Percentiles rank a stretch among this genome's conserved stretches.
Evolutionary conservation across 2,888 invertebrate species (phyloP).

Genomic region (Lamproptera curius): DNA sequence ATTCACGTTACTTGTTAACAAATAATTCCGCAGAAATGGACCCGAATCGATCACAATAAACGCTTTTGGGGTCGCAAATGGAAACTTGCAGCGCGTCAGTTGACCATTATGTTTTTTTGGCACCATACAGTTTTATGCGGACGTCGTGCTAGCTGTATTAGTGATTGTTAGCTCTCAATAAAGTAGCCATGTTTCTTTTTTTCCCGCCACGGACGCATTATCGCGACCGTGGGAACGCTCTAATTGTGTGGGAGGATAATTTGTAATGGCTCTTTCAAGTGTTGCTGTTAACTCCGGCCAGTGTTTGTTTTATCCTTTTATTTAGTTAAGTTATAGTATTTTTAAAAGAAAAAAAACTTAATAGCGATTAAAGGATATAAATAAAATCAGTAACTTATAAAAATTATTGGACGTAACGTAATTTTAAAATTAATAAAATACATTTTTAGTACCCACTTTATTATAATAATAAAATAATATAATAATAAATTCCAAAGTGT

Average conservation of each 20-base stretch:
- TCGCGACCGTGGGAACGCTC: conserved; percentile 24
- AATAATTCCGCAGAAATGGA: background rate
- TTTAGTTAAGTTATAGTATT: too few species aligned
- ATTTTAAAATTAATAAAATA: too few species aligned
- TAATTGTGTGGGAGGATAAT: conserved; percentile 9
- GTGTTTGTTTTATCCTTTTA: too few species aligned
- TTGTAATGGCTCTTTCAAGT: conserved; percentile 5
- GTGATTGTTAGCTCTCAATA: conserved; percentile 45
- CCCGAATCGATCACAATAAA: background rate
- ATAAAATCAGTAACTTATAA: too few species aligned
- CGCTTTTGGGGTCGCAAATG: background rate
- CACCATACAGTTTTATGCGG: conserved; percentile 40
- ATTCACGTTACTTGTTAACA: conserved; percentile 23
- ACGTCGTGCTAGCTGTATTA: conserved; percentile 51
- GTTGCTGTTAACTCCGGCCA: background rate
- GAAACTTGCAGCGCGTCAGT: conserved; percentile 11
- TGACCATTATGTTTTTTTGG: conserved; percentile 35
- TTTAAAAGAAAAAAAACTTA: too few species aligned
- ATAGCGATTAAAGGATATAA: too few species aligned
- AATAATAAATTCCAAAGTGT: too few species aligned
- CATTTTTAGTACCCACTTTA: too few species aligned
- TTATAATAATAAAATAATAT: too few species aligned
- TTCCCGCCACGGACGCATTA: conserved; percentile 27
- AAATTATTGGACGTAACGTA: too few species aligned
- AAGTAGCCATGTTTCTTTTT: conserved; percentile 24